Evolutionary conservation across 2,113 vertebrate species (phyloP), one percentile per base, ranked within the genome.

Genomic region (Brienomyrus brachyistius): DNA sequence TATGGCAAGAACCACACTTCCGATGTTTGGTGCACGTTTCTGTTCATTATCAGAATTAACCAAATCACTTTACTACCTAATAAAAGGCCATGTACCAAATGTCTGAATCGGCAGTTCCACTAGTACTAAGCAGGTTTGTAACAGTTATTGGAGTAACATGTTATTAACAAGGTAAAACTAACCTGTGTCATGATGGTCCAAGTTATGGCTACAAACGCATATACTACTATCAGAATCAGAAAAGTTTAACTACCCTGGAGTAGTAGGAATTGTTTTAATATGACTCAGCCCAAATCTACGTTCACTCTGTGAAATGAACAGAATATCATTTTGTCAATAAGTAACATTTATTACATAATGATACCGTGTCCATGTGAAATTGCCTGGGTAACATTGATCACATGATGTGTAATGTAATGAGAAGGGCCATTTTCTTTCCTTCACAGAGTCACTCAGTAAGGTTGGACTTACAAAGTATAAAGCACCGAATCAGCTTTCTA

Each of bases 311-410:
- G 62, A 70, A n/a, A 66, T 27, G n/a, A 92, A 92, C 92, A 93
- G 92, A 92, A 59, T 62, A 9, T 62, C 56, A 62, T 94, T 93
- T 93, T 43, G 17, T 59, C 59, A n/a, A 45, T 56, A 54, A 52
- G 50, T 51, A 90, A 77, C 6, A 45, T 23, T 77, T 45, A 74
- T 74, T 19, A 90, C 87, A 90, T 52, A 45, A 31, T 70, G 10
- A 70, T 31, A 70, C 27, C 31, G 62, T 70, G 87, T 31, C 31
- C 17, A 10, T 17, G 35, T 50, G 23, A 86, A 54, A 11, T 8
- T n/a, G 62, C 66, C 13, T 52, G 50, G 70, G 45, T 82, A 27
- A 90, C 86, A 31, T 10, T 80, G 7, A 66, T 66, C 62, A 27
- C 62, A 66, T 66, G 62, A 11, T 62, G 27, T 66, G 11, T 66